Evolutionary conservation across 2,888 invertebrate species (phyloP).

Genomic region (Ditylenchus weischeri): DNA sequence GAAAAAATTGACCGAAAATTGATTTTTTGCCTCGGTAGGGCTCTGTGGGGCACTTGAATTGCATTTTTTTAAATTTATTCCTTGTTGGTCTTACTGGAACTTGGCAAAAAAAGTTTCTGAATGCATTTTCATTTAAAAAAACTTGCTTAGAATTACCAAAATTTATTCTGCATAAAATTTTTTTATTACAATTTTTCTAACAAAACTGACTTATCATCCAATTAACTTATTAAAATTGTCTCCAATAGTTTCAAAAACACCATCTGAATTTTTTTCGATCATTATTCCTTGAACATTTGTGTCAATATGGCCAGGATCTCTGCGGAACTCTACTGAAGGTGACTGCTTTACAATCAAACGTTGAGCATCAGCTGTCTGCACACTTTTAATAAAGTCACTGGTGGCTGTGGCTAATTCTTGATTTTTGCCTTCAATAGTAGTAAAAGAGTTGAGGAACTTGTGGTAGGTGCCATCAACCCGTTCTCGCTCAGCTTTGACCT

Average conservation of each 20-base stretch:
- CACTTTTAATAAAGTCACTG: background rate
- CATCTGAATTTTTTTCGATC: background rate
- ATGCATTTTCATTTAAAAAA: no score
- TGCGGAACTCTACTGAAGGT: background rate
- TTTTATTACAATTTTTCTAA: no score
- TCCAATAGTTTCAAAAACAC: background rate
- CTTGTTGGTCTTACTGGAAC: no score
- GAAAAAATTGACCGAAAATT: no score
- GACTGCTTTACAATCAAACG: background rate
- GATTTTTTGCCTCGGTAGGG: no score
- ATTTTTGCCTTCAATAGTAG: background rate
- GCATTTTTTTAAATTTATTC: no score
- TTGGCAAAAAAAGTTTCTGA: no score
- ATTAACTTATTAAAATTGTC: constrained; percentile 6
- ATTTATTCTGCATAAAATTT: no score
- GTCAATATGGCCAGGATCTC: background rate
- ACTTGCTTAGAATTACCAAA: no score
- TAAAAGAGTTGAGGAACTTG: background rate
- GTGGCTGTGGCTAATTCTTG: background rate
- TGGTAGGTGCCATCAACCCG: constrained; percentile 11
- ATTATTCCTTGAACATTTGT: background rate
- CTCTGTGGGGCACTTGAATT: no score
- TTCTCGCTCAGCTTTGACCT: background rate
- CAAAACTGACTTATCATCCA: background rate
- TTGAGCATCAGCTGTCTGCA: constrained; percentile 9